Percentiles rank a stretch among this genome's conserved stretches.
phyloP scores from a whole-genome alignment of 2,888 invertebrate genomes.

The Anoncus sp. region DNA sequence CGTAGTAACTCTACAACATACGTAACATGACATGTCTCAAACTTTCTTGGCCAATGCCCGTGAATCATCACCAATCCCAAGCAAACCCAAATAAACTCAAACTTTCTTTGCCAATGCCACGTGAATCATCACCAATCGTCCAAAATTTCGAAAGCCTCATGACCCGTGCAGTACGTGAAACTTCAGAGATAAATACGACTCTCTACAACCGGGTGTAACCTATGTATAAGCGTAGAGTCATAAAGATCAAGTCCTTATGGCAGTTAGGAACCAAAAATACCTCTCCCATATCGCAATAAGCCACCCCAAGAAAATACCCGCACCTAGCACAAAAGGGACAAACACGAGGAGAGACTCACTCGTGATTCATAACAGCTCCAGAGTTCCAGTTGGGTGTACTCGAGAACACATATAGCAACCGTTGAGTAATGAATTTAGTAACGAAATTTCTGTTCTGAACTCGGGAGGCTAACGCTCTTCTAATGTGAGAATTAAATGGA shows the following conservation, averaged over 20 bases:
- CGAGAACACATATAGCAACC: conserved; percentile 31
- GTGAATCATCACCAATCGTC: neutral
- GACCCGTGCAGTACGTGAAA: conserved; percentile 4
- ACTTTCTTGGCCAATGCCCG: no score
- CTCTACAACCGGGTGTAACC: conserved; percentile 53
- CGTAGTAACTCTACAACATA: no score
- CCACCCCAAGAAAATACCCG: neutral
- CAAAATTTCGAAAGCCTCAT: neutral
- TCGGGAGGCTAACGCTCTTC: conserved; percentile 69
- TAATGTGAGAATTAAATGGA: conserved; percentile 80
- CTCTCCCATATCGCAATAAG: neutral
- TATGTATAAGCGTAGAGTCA: conserved; percentile 47
- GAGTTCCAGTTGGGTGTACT: conserved; percentile 21
- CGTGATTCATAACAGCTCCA: conserved; percentile 9
- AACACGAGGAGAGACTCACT: conserved; percentile 7
- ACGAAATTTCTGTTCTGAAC: conserved; percentile 48
- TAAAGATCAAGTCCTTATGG: conserved; percentile 62
- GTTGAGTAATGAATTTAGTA: conserved; percentile 72
- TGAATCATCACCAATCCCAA: no score
- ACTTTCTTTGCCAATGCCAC: no score
- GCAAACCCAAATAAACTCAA: neutral
- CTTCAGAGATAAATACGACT: conserved; percentile 57
- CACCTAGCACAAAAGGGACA: conserved; percentile 10
- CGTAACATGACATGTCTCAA: no score
- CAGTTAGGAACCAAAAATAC: conserved; percentile 13